A percentile compares a stretch with the other conserved stretches of the same genome.
Evolutionary conservation across 2,888 invertebrate species (phyloP).

Genomic region (Ochropleura plecta): DNA sequence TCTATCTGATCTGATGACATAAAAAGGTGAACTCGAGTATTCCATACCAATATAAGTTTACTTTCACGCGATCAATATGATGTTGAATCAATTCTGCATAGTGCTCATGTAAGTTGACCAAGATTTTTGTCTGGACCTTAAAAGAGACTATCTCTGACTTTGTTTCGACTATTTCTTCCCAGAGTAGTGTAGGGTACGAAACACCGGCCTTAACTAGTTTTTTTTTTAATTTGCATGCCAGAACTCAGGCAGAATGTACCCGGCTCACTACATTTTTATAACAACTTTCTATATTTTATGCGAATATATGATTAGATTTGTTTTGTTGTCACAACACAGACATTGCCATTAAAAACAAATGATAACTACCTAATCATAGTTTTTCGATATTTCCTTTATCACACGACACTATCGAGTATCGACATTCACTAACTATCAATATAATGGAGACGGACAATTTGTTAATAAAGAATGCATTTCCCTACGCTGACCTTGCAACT

Average conservation of each 20-base stretch:
- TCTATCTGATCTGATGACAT: neutral
- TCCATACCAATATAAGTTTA: neutral
- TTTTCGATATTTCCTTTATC: constrained; percentile 16
- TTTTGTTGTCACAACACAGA: no score
- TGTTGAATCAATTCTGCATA: neutral
- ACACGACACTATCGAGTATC: constrained; percentile 18
- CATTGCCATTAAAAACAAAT: constrained; percentile 16
- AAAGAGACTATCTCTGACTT: no score
- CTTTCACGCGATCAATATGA: neutral
- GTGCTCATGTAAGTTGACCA: no score
- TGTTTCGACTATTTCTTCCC: no score
- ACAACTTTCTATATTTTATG: no score
- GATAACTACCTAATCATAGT: neutral
- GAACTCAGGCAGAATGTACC: no score
- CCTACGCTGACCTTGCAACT: constrained; percentile 29
- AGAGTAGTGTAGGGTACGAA: no score
- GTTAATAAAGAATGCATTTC: constrained; percentile 45
- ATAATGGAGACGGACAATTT: constrained; percentile 6
- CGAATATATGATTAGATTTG: no score
- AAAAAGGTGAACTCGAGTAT: neutral
- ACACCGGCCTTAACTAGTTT: no score
- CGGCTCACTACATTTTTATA: no score
- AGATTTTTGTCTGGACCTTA: no score
- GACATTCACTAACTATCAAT: constrained; percentile 2
- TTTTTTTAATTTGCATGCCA: no score